These are phyloP conservation scores for sheep (Ovis aries) DNA, from an alignment of 2,113 vertebrate species.

Conservation along the genomic window DNA sequence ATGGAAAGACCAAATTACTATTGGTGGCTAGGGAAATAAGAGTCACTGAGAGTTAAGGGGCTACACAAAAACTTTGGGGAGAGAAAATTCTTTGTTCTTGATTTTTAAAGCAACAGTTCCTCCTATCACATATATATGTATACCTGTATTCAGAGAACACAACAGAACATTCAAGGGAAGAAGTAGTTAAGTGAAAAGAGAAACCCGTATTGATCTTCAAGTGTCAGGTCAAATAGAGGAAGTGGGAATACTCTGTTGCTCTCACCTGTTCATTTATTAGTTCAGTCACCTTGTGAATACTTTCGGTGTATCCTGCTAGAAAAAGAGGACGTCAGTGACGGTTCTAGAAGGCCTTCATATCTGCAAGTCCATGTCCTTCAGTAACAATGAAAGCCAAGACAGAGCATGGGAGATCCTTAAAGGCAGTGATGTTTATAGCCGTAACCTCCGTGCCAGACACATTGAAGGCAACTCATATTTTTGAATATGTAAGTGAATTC, in stretches of 20 bases:
- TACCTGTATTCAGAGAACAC: not conserved
- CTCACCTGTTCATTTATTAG: not conserved
- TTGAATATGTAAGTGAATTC: not conserved
- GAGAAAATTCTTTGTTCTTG: not conserved
- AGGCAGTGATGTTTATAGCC: not conserved
- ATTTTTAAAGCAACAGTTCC: conserved; percentile 18
- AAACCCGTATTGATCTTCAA: not conserved
- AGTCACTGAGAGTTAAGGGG: conserved; percentile 35
- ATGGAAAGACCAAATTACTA: conserved; percentile 57
- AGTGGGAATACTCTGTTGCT: not conserved
- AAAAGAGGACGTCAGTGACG: not conserved
- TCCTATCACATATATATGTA: not conserved
- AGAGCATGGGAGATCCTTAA: not conserved
- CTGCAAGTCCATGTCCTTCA: not conserved
- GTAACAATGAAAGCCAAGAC: not conserved
- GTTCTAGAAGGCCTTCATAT: not conserved
- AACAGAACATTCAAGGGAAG: not conserved
- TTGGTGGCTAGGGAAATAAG: conserved; percentile 55
- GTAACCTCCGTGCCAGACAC: not conserved
- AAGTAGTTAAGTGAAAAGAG: not conserved
- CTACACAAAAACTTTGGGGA: not conserved
- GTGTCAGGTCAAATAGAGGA: not conserved
- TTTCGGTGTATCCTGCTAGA: not conserved
- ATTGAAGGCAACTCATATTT: not conserved
- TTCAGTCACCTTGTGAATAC: not conserved